Conservation (phyloP, 2,797 vertebrate species). For the Fratercula arctica region DNA sequence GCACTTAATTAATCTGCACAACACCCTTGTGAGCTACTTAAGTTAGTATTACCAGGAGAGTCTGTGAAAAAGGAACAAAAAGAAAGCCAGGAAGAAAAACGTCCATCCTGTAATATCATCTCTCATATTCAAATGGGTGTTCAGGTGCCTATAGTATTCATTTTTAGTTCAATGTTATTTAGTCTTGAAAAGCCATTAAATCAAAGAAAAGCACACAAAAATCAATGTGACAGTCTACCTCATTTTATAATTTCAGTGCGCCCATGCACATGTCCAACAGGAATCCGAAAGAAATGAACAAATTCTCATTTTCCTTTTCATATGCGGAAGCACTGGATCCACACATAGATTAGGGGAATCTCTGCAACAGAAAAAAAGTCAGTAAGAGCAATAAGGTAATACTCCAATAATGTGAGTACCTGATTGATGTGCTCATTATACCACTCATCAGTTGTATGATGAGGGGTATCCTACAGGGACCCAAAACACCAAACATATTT, state of each 20-base stretch:
- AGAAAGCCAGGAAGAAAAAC: background rate
- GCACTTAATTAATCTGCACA: slow-evolving; percentile 65
- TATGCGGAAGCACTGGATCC: background rate
- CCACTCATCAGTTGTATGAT: background rate
- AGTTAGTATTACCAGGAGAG: slow-evolving; percentile 23
- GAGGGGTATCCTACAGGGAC: too few relatives aligned
- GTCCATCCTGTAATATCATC: background rate
- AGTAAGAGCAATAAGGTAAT: background rate
- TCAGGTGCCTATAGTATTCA: background rate
- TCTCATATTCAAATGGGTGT: background rate
- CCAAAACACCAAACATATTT: background rate
- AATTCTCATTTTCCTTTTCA: background rate
- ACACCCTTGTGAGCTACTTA: slow-evolving; percentile 46
- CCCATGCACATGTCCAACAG: rapidly evolving
- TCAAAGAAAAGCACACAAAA: background rate
- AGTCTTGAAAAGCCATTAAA: background rate
- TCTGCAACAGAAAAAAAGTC: background rate
- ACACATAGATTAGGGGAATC: background rate
- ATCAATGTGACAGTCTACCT: background rate
- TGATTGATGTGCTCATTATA: background rate
- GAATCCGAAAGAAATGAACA: background rate
- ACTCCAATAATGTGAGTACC: background rate
- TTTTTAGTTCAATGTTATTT: background rate
- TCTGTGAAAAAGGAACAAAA: background rate
- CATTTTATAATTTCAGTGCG: background rate